Conservation (phyloP, 1,140 invertebrate species). For the Drepana arcuata region DNA sequence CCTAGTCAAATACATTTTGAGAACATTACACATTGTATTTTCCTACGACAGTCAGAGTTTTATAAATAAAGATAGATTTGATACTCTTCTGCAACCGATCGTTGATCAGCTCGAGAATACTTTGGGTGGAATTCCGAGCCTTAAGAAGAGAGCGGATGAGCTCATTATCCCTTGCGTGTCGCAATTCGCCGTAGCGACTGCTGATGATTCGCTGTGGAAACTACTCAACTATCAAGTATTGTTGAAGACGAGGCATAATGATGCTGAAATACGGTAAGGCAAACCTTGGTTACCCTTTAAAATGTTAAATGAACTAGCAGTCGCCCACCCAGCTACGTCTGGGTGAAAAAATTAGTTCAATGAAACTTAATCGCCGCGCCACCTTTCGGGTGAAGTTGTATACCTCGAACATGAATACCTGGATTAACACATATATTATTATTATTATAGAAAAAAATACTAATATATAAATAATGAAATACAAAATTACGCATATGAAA, state of each 20-base stretch:
- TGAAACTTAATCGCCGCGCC: too few species aligned
- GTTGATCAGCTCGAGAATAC: slow-evolving; percentile 92
- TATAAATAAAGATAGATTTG: slow-evolving; percentile 87
- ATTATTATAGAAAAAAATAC: too few species aligned
- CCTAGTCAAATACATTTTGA: slow-evolving; percentile 79
- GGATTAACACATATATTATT: too few species aligned
- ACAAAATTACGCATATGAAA: too few species aligned
- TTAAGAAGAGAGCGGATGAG: slow-evolving; percentile 74
- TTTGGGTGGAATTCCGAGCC: slow-evolving; percentile 74
- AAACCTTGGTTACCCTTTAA: too few species aligned
- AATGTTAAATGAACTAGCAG: too few species aligned
- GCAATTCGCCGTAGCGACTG: slow-evolving; percentile 84
- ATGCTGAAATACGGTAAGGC: slow-evolving; percentile 74
- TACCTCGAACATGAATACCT: too few species aligned
- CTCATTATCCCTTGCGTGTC: slow-evolving; percentile 84
- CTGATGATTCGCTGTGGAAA: slow-evolving; percentile 91
- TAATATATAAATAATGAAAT: too few species aligned
- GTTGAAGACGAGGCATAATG: slow-evolving; percentile 86
- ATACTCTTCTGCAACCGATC: slow-evolving; percentile 86
- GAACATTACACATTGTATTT: slow-evolving; percentile 85
- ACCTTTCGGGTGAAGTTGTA: too few species aligned
- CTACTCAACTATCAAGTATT: slow-evolving; percentile 91
- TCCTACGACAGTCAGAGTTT: slow-evolving; percentile 87
- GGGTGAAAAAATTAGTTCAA: too few species aligned
- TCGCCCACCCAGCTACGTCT: too few species aligned